Conservation (phyloP, 2,113 vertebrate species). For the Meleagris gallopavo region DNA sequence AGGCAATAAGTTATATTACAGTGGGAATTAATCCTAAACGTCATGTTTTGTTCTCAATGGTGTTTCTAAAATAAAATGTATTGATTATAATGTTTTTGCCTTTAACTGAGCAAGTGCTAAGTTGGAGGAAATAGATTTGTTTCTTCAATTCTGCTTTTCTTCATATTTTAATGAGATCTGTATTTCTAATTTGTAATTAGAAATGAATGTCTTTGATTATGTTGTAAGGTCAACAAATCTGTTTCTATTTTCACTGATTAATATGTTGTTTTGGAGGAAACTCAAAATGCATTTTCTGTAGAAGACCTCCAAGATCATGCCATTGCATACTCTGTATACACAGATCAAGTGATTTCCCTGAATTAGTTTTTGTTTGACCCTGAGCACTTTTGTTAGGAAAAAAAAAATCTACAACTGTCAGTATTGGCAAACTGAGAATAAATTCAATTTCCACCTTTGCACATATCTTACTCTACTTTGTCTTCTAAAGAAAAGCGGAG, state of each 20-base stretch:
- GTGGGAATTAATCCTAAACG: not conserved
- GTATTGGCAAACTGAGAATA: not conserved
- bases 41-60: not conserved
- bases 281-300: not conserved
- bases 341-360: not conserved
- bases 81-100: not conserved
- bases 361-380: not conserved
- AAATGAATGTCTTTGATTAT: not conserved
- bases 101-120: not conserved
- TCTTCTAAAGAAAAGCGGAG: not conserved
- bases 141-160: not conserved
- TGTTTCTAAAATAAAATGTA: not conserved
- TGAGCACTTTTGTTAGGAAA: not conserved
- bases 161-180: not conserved
- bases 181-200: not conserved
- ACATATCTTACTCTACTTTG: not conserved
- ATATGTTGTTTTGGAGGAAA: not conserved
- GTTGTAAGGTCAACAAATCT: not conserved
- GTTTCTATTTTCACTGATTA: not conserved
- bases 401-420: not conserved
- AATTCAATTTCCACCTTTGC: not conserved
- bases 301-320: accelerated
- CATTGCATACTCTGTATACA: not conserved
- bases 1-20: not conserved
- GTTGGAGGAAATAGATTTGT: not conserved